phyloP scores from a whole-genome alignment of 2,888 invertebrate genomes.

The Serripes groenlandicus region DNA sequence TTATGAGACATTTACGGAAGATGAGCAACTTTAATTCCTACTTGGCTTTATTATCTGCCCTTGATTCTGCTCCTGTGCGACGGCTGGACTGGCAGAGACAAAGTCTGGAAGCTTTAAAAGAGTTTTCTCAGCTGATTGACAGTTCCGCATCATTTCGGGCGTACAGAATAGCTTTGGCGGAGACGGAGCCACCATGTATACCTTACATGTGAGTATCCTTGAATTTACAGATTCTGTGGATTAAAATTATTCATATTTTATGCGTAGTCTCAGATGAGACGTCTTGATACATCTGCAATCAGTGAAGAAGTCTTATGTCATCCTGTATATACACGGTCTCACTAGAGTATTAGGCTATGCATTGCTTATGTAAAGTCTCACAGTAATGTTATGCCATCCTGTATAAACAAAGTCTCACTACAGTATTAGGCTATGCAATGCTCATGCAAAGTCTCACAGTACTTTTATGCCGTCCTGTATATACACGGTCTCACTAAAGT shows the following conservation, averaged over 20 bases:
- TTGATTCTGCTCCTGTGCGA: slow-evolving; percentile 96
- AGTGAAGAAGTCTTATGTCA: too few relatives aligned
- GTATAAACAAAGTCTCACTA: too few relatives aligned
- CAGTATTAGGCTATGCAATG: too few relatives aligned
- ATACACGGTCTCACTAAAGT: too few relatives aligned
- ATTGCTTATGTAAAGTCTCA: too few relatives aligned
- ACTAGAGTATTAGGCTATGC: too few relatives aligned
- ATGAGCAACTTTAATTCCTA: slow-evolving; percentile 99
- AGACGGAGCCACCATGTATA: slow-evolving; percentile 98
- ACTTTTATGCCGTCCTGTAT: too few relatives aligned
- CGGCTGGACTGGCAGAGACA: slow-evolving; percentile 92
- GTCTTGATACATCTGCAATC: too few relatives aligned
- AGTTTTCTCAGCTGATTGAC: slow-evolving; percentile 98
- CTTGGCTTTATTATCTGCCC: slow-evolving; percentile 97
- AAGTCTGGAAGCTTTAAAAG: slow-evolving; percentile 95
- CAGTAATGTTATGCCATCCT: too few relatives aligned
- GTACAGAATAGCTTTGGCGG: slow-evolving; percentile 97
- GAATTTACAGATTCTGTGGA: background rate
- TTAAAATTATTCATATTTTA: background rate
- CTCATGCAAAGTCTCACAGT: too few relatives aligned
- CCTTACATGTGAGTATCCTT: slow-evolving; percentile 98
- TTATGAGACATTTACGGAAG: slow-evolving; percentile 98
- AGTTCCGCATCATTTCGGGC: slow-evolving; percentile 98
- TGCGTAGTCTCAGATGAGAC: slow-evolving; percentile 7
- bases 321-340: too few relatives aligned